phyloP scores from a whole-genome alignment of 2,797 vertebrate species.

The Buphagus erythrorhynchus region DNA sequence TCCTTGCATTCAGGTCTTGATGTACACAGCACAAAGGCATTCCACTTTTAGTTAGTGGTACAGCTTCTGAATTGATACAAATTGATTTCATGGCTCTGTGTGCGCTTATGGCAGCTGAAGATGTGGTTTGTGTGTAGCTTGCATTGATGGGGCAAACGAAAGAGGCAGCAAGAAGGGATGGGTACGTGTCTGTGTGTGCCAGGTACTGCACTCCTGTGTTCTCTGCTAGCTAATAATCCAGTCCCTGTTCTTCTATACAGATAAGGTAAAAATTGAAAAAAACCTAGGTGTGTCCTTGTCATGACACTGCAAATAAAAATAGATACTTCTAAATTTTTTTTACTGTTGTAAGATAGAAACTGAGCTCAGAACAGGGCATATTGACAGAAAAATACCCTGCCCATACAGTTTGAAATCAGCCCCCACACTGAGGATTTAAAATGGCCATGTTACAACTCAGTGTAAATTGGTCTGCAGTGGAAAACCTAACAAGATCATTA shows the following conservation, averaged over 20 bases:
- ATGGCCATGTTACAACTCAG: neutral
- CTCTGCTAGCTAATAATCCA: neutral
- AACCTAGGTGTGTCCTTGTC: neutral
- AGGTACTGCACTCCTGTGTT: accelerated
- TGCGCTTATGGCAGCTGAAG: neutral
- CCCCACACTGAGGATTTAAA: neutral
- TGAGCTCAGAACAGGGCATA: neutral
- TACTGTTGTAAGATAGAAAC: neutral
- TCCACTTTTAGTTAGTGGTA: neutral
- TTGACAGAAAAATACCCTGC: neutral
- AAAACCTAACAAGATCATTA: constrained; percentile 46
- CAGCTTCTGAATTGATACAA: neutral
- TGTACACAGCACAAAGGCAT: neutral
- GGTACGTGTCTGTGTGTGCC: accelerated
- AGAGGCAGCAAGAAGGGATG: neutral
- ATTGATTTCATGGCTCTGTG: neutral
- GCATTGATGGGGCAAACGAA: neutral
- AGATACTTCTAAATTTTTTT: neutral
- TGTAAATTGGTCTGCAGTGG: constrained; percentile 17
- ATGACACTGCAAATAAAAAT: neutral
- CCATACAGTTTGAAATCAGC: neutral
- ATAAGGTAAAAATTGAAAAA: neutral
- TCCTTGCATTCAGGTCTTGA: neutral
- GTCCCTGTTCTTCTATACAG: neutral
- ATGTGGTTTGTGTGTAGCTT: neutral